Evolutionary conservation across 2,888 invertebrate species (phyloP).

Genomic region (Pinctada fucata): DNA sequence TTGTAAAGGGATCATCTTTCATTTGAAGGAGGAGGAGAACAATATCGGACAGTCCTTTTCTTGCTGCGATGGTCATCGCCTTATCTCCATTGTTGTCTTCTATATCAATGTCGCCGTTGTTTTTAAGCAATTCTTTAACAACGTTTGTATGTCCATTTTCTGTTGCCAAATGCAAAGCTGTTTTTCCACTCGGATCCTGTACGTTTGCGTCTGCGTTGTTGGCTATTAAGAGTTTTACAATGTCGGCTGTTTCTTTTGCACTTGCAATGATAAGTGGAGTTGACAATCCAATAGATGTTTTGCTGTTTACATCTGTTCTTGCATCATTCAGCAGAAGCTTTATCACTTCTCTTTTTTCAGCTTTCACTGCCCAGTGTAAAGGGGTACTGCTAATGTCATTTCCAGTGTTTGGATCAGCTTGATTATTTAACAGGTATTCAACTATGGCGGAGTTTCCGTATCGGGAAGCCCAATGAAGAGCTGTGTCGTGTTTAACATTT

Average conservation of each 20-base stretch:
- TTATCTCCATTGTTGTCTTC: constrained; percentile 72
- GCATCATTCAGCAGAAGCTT: constrained; percentile 62
- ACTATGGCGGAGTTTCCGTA: constrained; percentile 64
- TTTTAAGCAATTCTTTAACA: constrained; percentile 64
- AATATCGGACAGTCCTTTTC: constrained; percentile 59
- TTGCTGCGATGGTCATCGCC: constrained; percentile 70
- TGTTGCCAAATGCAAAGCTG: constrained; percentile 76
- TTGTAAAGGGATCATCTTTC: constrained; percentile 60
- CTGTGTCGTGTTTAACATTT: constrained; percentile 72
- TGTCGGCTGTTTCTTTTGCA: constrained; percentile 68
- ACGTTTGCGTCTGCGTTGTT: constrained; percentile 68
- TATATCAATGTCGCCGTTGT: constrained; percentile 69
- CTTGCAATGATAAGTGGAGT: constrained; percentile 72
- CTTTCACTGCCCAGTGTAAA: constrained; percentile 75
- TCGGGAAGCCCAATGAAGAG: constrained; percentile 73
- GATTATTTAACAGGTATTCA: constrained; percentile 49
- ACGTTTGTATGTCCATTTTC: constrained; percentile 71
- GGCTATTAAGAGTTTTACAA: constrained; percentile 52
- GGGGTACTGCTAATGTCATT: constrained; percentile 75
- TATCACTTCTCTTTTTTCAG: constrained; percentile 66
- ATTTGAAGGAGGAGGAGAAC: constrained; percentile 60
- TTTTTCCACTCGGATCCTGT: constrained; percentile 69
- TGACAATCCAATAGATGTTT: constrained; percentile 70
- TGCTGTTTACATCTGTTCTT: constrained; percentile 67
- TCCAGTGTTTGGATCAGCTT: constrained; percentile 62